Conservation (phyloP, 2,797 vertebrate species). For the Hydrophis major region DNA sequence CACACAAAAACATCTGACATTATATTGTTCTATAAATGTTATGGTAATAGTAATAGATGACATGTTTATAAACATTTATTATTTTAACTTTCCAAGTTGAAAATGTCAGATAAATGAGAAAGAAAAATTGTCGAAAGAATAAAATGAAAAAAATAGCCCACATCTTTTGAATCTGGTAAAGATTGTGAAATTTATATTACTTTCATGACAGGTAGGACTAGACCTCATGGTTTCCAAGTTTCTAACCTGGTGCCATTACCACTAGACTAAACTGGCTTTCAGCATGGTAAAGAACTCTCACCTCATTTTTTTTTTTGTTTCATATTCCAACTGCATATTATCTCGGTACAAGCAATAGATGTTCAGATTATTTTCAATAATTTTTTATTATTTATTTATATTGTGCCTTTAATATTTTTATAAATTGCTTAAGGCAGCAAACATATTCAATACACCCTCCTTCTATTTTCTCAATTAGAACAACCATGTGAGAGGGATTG, state of each 20-base stretch:
- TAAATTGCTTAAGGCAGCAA: background rate
- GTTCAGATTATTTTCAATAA: background rate
- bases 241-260: background rate
- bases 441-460: background rate
- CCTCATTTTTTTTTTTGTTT: background rate
- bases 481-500: background rate
- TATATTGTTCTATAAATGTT: background rate
- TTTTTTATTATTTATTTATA: background rate
- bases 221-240: background rate
- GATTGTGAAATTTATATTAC: background rate
- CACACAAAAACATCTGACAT: background rate
- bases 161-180: background rate
- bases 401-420: background rate
- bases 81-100: background rate
- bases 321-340: background rate
- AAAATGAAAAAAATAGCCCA: background rate
- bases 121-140: background rate
- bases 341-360: background rate
- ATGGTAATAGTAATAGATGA: background rate
- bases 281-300: background rate
- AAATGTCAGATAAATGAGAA: background rate
- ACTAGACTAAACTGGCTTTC: background rate
- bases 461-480: background rate
- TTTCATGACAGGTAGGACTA: background rate
- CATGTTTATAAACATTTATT: background rate